Conservation (phyloP, 2,888 invertebrate genomes). For the Philopedon plagiatum region DNA sequence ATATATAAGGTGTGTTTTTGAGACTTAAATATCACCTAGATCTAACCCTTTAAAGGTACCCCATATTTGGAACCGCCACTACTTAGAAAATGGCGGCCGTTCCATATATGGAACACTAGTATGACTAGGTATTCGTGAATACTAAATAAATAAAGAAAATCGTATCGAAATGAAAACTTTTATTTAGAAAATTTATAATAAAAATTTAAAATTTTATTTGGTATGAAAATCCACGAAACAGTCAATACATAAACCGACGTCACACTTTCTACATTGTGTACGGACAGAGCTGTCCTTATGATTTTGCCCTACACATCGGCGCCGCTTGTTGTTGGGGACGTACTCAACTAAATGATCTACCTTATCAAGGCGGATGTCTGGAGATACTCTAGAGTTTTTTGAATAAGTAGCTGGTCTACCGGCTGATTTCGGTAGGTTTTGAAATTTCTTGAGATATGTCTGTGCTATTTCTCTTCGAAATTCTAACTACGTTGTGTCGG, state of each 20-base stretch:
- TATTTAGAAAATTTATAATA: too few species aligned
- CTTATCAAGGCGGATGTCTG: slow-evolving; percentile 22
- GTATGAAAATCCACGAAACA: slow-evolving; percentile 30
- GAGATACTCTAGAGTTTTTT: background rate
- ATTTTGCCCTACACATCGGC: slow-evolving; percentile 20
- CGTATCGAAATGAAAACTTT: too few species aligned
- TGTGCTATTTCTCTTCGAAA: slow-evolving; percentile 49
- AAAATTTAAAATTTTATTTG: too few species aligned
- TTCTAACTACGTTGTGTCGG: slow-evolving; percentile 40
- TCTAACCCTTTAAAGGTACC: too few species aligned
- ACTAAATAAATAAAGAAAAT: too few species aligned
- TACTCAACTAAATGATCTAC: slow-evolving; percentile 27
- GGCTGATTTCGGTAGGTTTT: slow-evolving; percentile 19
- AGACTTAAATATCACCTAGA: too few species aligned
- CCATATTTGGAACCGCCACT: too few species aligned
- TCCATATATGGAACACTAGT: too few species aligned
- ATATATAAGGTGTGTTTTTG: too few species aligned
- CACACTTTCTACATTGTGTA: slow-evolving; percentile 40
- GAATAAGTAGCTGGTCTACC: slow-evolving; percentile 6
- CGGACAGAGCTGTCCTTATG: slow-evolving; percentile 14
- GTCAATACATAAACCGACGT: slow-evolving; percentile 33
- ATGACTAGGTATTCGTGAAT: too few species aligned
- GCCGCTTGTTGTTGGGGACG: slow-evolving; percentile 35
- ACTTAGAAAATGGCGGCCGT: too few species aligned
- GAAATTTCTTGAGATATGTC: slow-evolving; percentile 37